Evolutionary conservation across 2,888 invertebrate genomes (phyloP), one percentile per base, ranked within the genome.

Genomic region (Linyphia triangularis): DNA sequence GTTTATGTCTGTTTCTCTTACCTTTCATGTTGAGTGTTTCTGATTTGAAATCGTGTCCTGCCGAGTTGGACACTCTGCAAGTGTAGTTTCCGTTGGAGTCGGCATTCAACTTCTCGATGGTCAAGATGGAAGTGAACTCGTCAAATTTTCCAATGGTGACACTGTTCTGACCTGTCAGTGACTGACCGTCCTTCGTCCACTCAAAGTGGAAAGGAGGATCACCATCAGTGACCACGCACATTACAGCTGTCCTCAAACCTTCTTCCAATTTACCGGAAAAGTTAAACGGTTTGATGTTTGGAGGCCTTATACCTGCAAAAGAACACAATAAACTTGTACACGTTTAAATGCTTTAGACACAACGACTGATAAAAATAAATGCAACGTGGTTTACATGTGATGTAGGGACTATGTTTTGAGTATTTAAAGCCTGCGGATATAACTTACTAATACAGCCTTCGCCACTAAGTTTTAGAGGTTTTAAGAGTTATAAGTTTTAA

Each of bases 21-120:
- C 84, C 84, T 75, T 63, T 84, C 75, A 85, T 69, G 13, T 9
- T 30, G 2, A 85, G 26, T 1, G 61, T 24, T 6, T 33, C 77
- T 0, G 69, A 77, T 26, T 77, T 61, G 22, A 69, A 19, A 37
- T 85, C 85, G 6, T 10, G 22, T 16, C 85, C 85, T 37, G 10
- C 69, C 3, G 26, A 24, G 51, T 89, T 89, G 24, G 57, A n/a
- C 6, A 81, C 89, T 13, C 57, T 3, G 26, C 89, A 89, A 0
- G 89, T 65, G 63, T 89, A 83, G 30, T 83, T 83, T 4, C 83
- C 88, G 28, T 78, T 85, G 61, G 61, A 59, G 37, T 43, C 40
- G 0, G 78, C 57, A n/a, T 22, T 24, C 19, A 85, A 30, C 2
- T 33, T n/a, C n/a, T 57, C 28, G 22, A 85, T 85, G 19, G 70